Conservation (phyloP, 2,113 vertebrate species). For the Pomatorhinus ruficollis region DNA sequence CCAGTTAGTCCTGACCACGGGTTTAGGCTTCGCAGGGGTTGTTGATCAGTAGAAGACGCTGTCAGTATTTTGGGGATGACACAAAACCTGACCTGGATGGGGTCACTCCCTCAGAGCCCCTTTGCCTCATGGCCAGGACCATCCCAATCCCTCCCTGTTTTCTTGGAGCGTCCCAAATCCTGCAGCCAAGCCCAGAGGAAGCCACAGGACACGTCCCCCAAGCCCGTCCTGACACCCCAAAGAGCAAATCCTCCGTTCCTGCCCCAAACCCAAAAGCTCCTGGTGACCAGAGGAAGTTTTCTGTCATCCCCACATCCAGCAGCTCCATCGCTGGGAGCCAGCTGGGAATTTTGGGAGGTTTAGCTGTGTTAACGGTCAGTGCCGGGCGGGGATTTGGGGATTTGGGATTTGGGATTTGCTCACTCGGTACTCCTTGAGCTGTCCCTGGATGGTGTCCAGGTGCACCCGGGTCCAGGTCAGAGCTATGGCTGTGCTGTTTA, state of each 20-base stretch:
- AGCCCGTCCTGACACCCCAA: not conserved
- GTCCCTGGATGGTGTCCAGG: slow-evolving; percentile 85
- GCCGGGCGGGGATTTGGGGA: not conserved
- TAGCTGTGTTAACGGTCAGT: slow-evolving; percentile 12
- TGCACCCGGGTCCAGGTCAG: slow-evolving; percentile 90
- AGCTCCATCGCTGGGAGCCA: not conserved
- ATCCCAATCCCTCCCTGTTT: not conserved
- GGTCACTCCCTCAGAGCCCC: not conserved
- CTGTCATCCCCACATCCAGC: not conserved
- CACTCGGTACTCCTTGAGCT: slow-evolving; percentile 95
- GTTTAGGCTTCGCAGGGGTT: not conserved
- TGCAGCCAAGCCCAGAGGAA: not conserved
- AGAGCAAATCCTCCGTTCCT: not conserved
- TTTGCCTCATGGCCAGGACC: not conserved
- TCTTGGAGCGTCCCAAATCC: not conserved
- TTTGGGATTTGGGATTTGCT: slow-evolving; percentile 54
- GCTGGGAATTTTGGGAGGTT: not conserved
- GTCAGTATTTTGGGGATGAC: slow-evolving; percentile 40
- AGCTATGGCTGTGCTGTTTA: slow-evolving; percentile 84
- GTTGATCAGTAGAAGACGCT: not conserved
- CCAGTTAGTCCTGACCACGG: not conserved
- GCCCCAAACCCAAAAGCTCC: not conserved
- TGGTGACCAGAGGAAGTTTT: not conserved
- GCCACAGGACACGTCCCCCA: rapidly evolving
- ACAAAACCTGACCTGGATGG: not conserved